Evolutionary conservation across 2,888 invertebrate genomes (phyloP).

Genomic region (Acronicta leporina): DNA sequence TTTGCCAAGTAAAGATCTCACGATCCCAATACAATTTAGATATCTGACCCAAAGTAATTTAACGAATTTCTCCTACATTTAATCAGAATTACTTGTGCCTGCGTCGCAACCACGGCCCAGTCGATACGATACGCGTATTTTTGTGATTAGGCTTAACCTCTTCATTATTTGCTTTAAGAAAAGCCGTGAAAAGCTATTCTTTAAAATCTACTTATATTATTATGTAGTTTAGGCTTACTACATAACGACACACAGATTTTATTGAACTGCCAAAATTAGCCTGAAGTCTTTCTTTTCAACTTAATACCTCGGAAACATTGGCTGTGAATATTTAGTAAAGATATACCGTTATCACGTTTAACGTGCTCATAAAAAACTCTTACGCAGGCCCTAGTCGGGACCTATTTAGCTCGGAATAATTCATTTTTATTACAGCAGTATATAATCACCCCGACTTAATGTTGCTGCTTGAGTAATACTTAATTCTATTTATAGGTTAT

Average conservation of each 20-base stretch:
- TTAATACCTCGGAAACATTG: slow-evolving; percentile 1
- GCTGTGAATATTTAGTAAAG: slow-evolving; percentile 6
- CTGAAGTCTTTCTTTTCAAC: background rate
- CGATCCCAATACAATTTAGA: slow-evolving; percentile 44
- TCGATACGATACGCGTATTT: too few species aligned
- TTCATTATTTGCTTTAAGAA: background rate
- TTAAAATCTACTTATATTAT: too few species aligned
- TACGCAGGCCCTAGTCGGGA: slow-evolving; percentile 12
- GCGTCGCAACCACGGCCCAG: too few species aligned
- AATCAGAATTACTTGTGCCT: slow-evolving; percentile 34
- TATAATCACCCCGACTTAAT: slow-evolving; percentile 30
- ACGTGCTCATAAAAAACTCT: slow-evolving; percentile 9
- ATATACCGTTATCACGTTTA: slow-evolving; percentile 15
- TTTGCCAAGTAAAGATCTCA: slow-evolving; percentile 21
- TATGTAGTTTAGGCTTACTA: too few species aligned
- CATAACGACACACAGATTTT: background rate
- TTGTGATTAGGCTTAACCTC: background rate
- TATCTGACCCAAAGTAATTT: slow-evolving; percentile 40
- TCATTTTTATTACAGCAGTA: slow-evolving; percentile 38
- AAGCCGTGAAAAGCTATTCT: too few species aligned
- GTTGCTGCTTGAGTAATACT: slow-evolving; percentile 35
- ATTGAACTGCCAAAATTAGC: background rate
- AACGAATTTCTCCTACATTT: slow-evolving; percentile 34
- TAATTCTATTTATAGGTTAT: slow-evolving; percentile 38
- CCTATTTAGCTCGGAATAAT: slow-evolving; percentile 27